Percentiles rank a stretch among this genome's conserved stretches.
Evolutionary conservation across 2,888 invertebrate species (phyloP).

Genomic region (Tiphia femorata): DNA sequence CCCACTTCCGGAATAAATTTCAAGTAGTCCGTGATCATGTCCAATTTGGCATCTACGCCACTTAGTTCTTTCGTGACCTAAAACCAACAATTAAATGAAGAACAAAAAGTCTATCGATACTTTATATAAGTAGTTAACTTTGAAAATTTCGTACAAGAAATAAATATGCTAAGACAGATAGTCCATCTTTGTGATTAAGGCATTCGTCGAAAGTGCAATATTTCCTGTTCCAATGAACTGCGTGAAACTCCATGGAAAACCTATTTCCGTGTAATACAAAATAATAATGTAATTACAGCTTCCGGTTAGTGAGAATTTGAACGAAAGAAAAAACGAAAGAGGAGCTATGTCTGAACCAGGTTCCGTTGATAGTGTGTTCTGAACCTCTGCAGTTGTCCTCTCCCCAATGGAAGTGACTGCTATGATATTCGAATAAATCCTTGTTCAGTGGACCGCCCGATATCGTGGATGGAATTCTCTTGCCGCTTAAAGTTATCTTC

Average conservation of each 20-base stretch:
- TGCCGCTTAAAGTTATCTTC: conserved; percentile 42
- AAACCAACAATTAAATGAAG: not conserved
- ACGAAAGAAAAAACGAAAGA: not conserved
- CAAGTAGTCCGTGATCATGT: conserved; percentile 52
- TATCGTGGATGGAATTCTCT: conserved; percentile 53
- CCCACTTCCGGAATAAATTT: conserved; percentile 33
- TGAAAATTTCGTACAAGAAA: conserved; percentile 44
- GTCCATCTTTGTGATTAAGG: conserved; percentile 52
- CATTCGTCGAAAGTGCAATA: conserved; percentile 51
- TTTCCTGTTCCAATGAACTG: conserved; percentile 57
- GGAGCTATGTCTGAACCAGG: conserved; percentile 42
- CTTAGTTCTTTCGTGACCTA: conserved; percentile 24
- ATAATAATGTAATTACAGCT: not conserved
- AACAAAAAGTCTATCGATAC: too few species aligned
- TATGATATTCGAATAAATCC: conserved; percentile 51
- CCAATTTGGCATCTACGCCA: conserved; percentile 34
- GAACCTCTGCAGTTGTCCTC: conserved; percentile 53
- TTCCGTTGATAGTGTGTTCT: conserved; percentile 56
- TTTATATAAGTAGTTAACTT: too few species aligned
- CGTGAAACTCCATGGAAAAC: conserved; percentile 60
- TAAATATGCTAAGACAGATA: conserved; percentile 51
- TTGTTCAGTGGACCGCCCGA: conserved; percentile 51
- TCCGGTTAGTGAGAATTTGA: not conserved
- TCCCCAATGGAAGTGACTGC: conserved; percentile 58
- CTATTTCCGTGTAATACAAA: conserved; percentile 25